phyloP scores from a whole-genome alignment of 2,797 vertebrate species.

The Toxotes lorentzi region DNA sequence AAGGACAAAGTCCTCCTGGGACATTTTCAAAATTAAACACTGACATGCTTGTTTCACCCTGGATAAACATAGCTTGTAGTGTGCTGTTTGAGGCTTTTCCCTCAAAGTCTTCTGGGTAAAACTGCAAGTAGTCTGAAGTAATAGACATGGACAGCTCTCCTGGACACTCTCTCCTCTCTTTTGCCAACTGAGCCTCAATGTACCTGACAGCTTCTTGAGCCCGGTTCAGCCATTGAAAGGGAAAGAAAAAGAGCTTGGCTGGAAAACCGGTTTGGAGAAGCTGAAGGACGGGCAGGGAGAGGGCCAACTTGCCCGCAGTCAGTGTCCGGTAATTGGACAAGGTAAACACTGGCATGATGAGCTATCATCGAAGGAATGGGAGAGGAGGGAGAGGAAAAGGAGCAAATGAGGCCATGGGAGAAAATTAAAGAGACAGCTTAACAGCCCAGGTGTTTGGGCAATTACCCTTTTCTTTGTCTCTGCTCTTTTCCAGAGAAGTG shows the following conservation, averaged over 20 bases:
- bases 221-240: conserved; percentile 79
- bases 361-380: conserved; percentile 73
- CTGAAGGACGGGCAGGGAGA: conserved; percentile 65
- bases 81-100: conserved; percentile 73
- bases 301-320: conserved; percentile 72
- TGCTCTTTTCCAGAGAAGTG: conserved; percentile 42
- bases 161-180: conserved; percentile 68
- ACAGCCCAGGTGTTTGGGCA: conserved; percentile 68
- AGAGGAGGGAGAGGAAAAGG: conserved; percentile 65
- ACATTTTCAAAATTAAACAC: conserved; percentile 72
- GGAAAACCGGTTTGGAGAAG: conserved; percentile 71
- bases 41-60: conserved; percentile 77
- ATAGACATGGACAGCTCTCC: conserved; percentile 81
- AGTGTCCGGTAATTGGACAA: conserved; percentile 80
- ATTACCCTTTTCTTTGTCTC: conserved; percentile 53
- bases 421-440: conserved; percentile 67
- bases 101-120: conserved; percentile 72
- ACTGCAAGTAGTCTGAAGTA: conserved; percentile 80
- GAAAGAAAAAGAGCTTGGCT: conserved; percentile 75
- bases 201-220: conserved; percentile 85
- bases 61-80: conserved; percentile 69
- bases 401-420: conserved; percentile 76
- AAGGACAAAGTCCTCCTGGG: conserved; percentile 63
- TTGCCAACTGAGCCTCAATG: conserved; percentile 75
- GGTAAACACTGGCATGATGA: conserved; percentile 82